Percentiles rank a stretch among this genome's conserved stretches.
These are phyloP conservation scores for Rhyacichthys aspro DNA, from an alignment of 2,797 vertebrate genomes.

Conservation along the genomic window DNA sequence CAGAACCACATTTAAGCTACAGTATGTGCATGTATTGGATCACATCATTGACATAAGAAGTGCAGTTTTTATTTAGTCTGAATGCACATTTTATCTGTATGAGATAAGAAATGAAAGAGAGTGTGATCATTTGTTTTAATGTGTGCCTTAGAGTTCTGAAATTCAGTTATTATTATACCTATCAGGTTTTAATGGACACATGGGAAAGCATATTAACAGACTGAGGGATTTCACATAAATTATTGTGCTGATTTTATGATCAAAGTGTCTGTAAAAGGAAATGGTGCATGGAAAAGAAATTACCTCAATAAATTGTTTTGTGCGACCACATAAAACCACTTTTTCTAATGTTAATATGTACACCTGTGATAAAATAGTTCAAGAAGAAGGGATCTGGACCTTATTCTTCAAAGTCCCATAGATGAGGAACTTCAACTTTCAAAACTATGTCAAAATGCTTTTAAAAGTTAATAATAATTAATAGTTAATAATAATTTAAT, in stretches of 20 bases:
- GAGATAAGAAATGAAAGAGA: too few species aligned
- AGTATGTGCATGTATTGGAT: neutral
- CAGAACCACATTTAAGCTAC: slow-evolving; percentile 1
- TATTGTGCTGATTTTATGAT: slow-evolving; percentile 16
- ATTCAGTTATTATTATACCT: slow-evolving; percentile 12
- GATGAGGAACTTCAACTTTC: too few species aligned
- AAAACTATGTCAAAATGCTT: too few species aligned
- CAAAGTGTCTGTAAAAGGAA: neutral
- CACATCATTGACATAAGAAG: too few species aligned
- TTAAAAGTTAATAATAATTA: too few species aligned
- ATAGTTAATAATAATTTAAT: too few species aligned
- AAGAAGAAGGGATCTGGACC: too few species aligned
- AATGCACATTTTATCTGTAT: neutral
- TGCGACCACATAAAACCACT: neutral
- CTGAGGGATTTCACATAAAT: slow-evolving; percentile 13
- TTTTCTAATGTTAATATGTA: neutral
- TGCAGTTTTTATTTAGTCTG: neutral
- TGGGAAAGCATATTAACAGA: slow-evolving; percentile 10
- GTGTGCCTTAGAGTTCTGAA: slow-evolving; percentile 51
- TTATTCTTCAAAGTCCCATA: too few species aligned
- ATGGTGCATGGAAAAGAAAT: slow-evolving; percentile 16
- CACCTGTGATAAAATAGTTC: too few species aligned
- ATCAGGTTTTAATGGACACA: slow-evolving; percentile 13
- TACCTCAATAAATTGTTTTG: slow-evolving; percentile 35
- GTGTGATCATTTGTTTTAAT: slow-evolving; percentile 13